Percentiles rank a stretch among this genome's conserved stretches.
Evolutionary conservation across 1,140 invertebrate species (phyloP).

Genomic region (Ruditapes philippinarum): DNA sequence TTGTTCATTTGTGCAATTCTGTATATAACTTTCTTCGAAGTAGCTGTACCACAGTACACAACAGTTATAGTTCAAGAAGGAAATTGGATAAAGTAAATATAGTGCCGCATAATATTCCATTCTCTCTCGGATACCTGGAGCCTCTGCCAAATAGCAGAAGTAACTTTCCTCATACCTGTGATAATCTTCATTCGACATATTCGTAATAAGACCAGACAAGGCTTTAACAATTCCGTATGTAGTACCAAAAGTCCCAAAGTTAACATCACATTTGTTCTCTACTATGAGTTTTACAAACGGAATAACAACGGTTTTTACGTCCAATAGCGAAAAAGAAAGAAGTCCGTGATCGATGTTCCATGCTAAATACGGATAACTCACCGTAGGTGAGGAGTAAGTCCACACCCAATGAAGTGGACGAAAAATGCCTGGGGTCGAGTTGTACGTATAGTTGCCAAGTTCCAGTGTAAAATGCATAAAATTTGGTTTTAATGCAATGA

Average conservation of each 20-base stretch:
- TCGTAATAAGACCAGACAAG: neutral
- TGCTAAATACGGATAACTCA: conserved; percentile 14
- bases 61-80: conserved; percentile 5
- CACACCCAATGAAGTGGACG: conserved; percentile 13
- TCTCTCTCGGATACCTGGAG: neutral
- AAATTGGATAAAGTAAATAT: conserved; percentile 30
- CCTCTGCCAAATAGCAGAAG: conserved; percentile 35
- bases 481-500: neutral
- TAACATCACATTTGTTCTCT: neutral
- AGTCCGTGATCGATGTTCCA: conserved; percentile 44
- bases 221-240: neutral
- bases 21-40: neutral
- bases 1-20: neutral
- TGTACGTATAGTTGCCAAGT: neutral
- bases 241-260: neutral
- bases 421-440: conserved; percentile 3
- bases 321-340: conserved; percentile 15
- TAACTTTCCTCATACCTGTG: conserved; percentile 25
- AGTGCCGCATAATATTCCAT: conserved; percentile 15
- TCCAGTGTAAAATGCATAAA: conserved; percentile 2
- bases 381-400: neutral
- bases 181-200: neutral
- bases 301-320: neutral
- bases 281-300: neutral
- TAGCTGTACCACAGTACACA: neutral